Conservation (phyloP, 1,140 invertebrate species). For the Pemphigus obesinymphae region DNA sequence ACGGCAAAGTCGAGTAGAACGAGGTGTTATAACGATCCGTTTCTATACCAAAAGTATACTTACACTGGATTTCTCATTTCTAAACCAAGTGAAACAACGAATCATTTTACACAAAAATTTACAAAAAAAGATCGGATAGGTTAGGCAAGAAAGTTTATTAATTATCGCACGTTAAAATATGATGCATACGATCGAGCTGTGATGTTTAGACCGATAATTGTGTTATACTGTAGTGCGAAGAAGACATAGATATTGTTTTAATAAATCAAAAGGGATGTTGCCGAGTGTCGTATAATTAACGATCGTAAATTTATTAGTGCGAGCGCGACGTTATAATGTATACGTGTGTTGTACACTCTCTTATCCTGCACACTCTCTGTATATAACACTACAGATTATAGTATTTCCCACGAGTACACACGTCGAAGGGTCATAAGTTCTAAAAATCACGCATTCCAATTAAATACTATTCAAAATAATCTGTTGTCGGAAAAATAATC, state of each 20-base stretch:
- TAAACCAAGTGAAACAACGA: no score
- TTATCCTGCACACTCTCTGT: no score
- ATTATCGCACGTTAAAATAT: neutral
- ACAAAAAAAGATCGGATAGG: neutral
- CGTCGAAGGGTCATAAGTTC: neutral
- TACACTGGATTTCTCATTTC: no score
- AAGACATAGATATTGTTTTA: neutral
- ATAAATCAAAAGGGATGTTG: constrained; percentile 8
- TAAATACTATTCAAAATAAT: no score
- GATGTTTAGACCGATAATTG: no score
- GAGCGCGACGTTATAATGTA: neutral
- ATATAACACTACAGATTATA: neutral
- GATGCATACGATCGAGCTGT: no score
- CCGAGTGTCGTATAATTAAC: constrained; percentile 7
- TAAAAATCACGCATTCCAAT: no score
- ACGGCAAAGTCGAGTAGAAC: no score
- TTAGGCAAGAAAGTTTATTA: neutral
- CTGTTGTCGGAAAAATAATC: no score
- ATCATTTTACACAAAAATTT: no score
- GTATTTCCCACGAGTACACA: neutral
- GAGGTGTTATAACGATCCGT: no score
- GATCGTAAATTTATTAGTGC: neutral
- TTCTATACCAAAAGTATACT: no score
- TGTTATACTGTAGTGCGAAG: neutral
- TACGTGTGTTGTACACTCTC: neutral